A percentile compares a stretch with the other conserved stretches of the same genome.
These are phyloP conservation scores for Tolypeutes matacus DNA, from an alignment of 2,797 vertebrate genomes.

Conservation along the genomic window DNA sequence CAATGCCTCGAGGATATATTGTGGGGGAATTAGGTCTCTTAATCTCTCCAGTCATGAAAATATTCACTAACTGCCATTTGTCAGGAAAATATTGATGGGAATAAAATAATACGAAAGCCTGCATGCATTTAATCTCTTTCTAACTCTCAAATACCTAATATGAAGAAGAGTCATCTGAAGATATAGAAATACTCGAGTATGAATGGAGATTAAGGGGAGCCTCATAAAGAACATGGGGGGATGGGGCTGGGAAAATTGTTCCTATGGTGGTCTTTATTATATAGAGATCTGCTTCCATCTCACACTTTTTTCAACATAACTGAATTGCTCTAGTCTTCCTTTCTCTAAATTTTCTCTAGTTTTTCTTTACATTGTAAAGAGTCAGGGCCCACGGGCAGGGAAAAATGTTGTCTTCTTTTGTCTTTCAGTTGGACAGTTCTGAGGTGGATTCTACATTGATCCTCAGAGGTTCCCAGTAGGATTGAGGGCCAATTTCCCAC, in stretches of 20 bases:
- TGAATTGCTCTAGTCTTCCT: neutral
- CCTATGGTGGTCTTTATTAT: neutral
- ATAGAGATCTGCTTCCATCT: neutral
- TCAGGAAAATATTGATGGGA: neutral
- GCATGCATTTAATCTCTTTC: neutral
- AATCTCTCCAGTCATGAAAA: neutral
- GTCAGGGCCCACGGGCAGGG: neutral
- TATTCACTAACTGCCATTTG: neutral
- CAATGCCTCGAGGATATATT: neutral
- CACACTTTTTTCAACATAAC: neutral
- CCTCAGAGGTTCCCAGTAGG: neutral
- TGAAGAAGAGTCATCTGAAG: neutral
- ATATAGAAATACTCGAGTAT: neutral
- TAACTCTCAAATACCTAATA: neutral
- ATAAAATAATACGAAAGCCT: neutral
- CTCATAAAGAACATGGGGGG: neutral
- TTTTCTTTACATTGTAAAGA: neutral
- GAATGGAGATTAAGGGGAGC: neutral
- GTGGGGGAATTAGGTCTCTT: neutral
- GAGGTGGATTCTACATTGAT: neutral
- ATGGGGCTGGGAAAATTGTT: neutral
- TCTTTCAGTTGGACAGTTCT: neutral
- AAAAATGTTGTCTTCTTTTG: neutral
- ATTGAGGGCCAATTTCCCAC: neutral
- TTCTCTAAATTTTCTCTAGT: neutral